Evolutionary conservation across 2,797 vertebrate species (phyloP).

Genomic region (Muscicapa comitata): DNA sequence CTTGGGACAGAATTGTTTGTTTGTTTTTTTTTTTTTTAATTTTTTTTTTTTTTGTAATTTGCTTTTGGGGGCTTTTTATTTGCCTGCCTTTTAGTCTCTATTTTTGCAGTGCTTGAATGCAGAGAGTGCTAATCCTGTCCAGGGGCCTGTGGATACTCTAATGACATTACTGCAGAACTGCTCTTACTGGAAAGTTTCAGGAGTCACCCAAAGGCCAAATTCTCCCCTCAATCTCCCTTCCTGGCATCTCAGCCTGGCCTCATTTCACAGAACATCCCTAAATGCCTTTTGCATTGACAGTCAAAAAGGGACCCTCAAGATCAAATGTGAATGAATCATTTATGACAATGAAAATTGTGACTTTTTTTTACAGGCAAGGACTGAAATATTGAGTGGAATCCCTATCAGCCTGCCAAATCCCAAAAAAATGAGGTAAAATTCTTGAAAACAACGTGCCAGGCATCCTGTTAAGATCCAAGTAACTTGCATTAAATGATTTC

Average conservation of each 20-base stretch:
- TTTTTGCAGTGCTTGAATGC: background rate
- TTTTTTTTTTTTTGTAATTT: rapidly evolving
- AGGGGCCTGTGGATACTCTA: background rate
- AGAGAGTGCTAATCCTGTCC: background rate
- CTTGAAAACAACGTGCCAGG: background rate
- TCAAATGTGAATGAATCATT: background rate
- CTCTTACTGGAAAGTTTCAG: background rate
- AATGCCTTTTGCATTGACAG: background rate
- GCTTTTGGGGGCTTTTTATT: rapidly evolving
- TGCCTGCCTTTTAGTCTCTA: background rate
- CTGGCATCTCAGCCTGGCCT: background rate
- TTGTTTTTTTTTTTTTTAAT: too few relatives aligned
- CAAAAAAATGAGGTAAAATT: background rate
- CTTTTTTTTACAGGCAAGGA: background rate
- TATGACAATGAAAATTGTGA: background rate
- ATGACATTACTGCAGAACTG: background rate
- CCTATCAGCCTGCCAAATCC: background rate
- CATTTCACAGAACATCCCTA: background rate
- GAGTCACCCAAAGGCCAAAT: background rate
- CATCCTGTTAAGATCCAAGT: background rate
- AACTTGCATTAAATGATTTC: background rate
- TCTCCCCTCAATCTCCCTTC: background rate
- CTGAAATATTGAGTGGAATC: background rate
- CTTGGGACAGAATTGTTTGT: background rate
- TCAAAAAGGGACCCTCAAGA: background rate